A percentile compares a stretch with the other conserved stretches of the same genome.
Evolutionary conservation across 2,888 invertebrate genomes (phyloP).

Genomic region (Asteroscopus sphinx): DNA sequence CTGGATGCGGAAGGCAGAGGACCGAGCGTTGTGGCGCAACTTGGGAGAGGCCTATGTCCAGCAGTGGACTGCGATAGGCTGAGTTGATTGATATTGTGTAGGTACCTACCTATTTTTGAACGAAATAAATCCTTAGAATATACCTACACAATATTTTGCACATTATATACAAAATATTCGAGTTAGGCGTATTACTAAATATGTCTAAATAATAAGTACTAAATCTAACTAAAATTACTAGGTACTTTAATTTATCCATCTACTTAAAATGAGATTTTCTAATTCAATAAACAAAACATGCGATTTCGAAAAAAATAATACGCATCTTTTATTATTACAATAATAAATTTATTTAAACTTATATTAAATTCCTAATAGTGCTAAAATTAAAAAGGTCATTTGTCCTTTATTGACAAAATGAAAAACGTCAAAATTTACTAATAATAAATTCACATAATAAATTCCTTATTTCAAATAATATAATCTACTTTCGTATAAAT

Average conservation of each 20-base stretch:
- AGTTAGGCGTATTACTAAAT: no score
- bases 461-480: slow-evolving; percentile 20
- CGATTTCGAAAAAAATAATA: slow-evolving; percentile 48
- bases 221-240: slow-evolving; percentile 32
- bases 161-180: no score
- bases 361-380: slow-evolving; percentile 24
- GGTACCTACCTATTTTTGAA: no score
- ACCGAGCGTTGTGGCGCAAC: no score
- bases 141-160: no score
- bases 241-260: slow-evolving; percentile 41
- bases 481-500: slow-evolving; percentile 18
- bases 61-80: no score
- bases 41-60: no score
- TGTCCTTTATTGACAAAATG: slow-evolving; percentile 35
- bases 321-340: slow-evolving; percentile 46
- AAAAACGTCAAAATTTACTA: slow-evolving; percentile 48
- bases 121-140: no score
- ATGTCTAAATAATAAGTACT: slow-evolving; percentile 17
- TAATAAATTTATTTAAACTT: slow-evolving; percentile 42
- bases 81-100: no score
- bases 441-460: slow-evolving; percentile 43
- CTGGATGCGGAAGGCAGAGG: no score
- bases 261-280: slow-evolving; percentile 36
- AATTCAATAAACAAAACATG: slow-evolving; percentile 40
- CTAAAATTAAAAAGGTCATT: slow-evolving; percentile 17